Base-by-base conservation (phyloP, 1,140 invertebrate species). In the Drosophila pectinifera region DNA sequence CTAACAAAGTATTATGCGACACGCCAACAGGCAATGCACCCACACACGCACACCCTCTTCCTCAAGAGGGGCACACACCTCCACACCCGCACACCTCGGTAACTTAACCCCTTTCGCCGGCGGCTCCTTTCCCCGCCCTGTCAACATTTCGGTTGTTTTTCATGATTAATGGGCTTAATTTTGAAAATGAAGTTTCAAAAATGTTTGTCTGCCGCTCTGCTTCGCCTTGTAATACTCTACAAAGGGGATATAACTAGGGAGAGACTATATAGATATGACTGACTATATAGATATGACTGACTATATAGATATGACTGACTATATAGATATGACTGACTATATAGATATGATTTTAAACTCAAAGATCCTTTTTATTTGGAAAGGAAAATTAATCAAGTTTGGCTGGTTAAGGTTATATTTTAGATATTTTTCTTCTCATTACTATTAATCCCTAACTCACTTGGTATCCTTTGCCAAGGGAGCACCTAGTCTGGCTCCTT, bases 121-220 rank as follows among this genome's bases (percentile, higher is more conserved):
- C 5, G 4, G 16, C 18, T n/a, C n/a, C n/a, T n/a, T n/a, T n/a
- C n/a, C n/a, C n/a, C n/a, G n/a, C n/a, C n/a, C n/a, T n/a, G 70
- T 74, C 73, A 62, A 39, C 56, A 49, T 75, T 70, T 77, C 65
- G 55, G 16, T 49, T 75, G 49, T 74, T 74, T 70, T 75, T 45
- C 36, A 67, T 84, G 80, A 84, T 80, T 77, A 84, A 84, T 84
- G 76, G 80, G 63, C 65, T 45, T 73, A 46, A 84, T 84, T 84
- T 84, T 65, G 20, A 77, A 77, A 82, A 79, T 73, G 58, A 73
- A 84, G 72, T 84, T 84, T 76, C 58, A 79, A 77, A 83, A 67
- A 64, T 63, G 10, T 16, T 16, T 73, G 57, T 65, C 55, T 51
- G 11, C 14, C 4, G 26, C 11, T 14, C 51, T 56, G 11, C 28